Percentiles rank a stretch among this genome's conserved stretches.
These are phyloP conservation scores for Rhinophrynus dorsalis DNA, from an alignment of 2,797 vertebrate species.

Conservation along the genomic window DNA sequence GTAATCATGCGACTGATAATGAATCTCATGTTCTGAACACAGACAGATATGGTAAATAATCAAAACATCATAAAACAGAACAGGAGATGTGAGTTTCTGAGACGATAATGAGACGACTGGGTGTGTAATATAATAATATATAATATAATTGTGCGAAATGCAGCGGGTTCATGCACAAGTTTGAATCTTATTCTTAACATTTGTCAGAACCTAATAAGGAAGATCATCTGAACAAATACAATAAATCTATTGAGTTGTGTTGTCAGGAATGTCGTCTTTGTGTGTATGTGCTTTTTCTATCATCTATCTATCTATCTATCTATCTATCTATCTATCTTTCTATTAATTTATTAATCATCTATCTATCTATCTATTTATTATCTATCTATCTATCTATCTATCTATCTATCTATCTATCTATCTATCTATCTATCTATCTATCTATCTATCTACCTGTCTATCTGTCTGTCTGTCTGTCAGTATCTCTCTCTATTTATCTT, in stretches of 20 bases:
- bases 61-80: conserved; percentile 11
- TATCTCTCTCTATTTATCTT: not conserved
- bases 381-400: no score
- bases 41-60: conserved; percentile 15
- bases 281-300: not conserved
- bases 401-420: no score
- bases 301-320: no score
- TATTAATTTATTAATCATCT: not conserved
- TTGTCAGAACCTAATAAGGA: not conserved
- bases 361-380: no score
- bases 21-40: not conserved
- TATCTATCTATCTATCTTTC: no score
- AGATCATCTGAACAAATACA: no score
- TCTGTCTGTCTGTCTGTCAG: not conserved
- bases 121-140: not conserved
- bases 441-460: conserved; percentile 1
- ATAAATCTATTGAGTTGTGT: not conserved
- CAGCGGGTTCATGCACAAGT: not conserved
- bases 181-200: not conserved
- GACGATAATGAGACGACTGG: not conserved
- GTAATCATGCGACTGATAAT: not conserved
- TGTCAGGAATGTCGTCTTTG: no score
- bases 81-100: conserved; percentile 4
- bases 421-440: no score
- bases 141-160: no score